Evolutionary conservation across 2,888 invertebrate genomes (phyloP).

Genomic region (Myopa testacea): DNA sequence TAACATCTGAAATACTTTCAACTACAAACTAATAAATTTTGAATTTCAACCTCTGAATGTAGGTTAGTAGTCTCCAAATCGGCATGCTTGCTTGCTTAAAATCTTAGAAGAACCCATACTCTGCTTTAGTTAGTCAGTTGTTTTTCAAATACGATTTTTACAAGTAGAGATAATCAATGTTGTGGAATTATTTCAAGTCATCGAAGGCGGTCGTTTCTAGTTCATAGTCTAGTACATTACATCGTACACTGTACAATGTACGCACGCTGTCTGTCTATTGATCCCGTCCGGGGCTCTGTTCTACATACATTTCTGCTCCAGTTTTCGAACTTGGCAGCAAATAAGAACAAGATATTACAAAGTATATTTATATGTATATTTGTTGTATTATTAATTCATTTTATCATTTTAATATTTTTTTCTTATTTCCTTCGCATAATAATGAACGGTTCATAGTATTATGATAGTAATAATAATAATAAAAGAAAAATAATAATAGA

Average conservation of each 20-base stretch:
- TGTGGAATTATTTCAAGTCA: too few species aligned
- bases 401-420: conserved; percentile 36
- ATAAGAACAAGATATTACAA: conserved; percentile 27
- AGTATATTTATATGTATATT: conserved; percentile 37
- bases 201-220: too few species aligned
- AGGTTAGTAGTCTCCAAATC: not conserved
- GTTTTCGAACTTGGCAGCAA: conserved; percentile 1
- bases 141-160: too few species aligned
- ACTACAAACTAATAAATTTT: conserved; percentile 36
- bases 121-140: not conserved
- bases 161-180: too few species aligned
- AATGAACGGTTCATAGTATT: conserved; percentile 28
- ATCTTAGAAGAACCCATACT: not conserved
- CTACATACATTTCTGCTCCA: too few species aligned
- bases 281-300: too few species aligned
- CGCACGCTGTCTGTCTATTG: too few species aligned
- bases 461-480: conserved; percentile 31
- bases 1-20: conserved; percentile 24
- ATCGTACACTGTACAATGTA: too few species aligned
- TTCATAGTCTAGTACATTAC: too few species aligned
- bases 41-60: conserved; percentile 12
- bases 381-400: conserved; percentile 34
- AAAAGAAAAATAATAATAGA: conserved; percentile 26
- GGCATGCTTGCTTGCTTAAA: conserved; percentile 4
- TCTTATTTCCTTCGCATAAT: conserved; percentile 38